phyloP scores from a whole-genome alignment of 2,888 invertebrate species.

The Microctonus brassicae region DNA sequence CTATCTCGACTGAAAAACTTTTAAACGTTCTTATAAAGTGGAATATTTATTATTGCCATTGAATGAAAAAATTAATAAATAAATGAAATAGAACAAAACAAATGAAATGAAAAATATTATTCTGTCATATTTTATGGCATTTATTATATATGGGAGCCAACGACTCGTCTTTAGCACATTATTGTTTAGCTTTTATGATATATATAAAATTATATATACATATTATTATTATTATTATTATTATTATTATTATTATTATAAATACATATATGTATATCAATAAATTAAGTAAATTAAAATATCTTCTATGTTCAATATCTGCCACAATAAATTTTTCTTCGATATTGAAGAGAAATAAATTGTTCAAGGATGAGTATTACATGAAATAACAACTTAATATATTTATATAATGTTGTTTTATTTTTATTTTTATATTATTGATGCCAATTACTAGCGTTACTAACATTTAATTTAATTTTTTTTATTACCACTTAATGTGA shows the following conservation, averaged over 20 bases:
- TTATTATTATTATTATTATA: no score
- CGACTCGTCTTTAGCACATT: slow-evolving; percentile 64
- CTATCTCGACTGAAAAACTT: slow-evolving; percentile 23
- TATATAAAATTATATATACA: slow-evolving; percentile 57
- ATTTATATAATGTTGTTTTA: slow-evolving; percentile 51
- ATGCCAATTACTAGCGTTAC: slow-evolving; percentile 60
- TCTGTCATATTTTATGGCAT: slow-evolving; percentile 37
- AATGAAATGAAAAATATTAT: not conserved
- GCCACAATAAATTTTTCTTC: not conserved
- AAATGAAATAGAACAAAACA: slow-evolving; percentile 18
- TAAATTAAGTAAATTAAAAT: slow-evolving; percentile 40
- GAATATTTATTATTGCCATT: no score
- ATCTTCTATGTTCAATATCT: slow-evolving; percentile 5
- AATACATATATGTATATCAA: slow-evolving; percentile 39
- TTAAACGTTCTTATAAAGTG: slow-evolving; percentile 5
- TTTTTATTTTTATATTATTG: slow-evolving; percentile 62
- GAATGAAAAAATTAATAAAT: not conserved
- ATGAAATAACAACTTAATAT: slow-evolving; percentile 18
- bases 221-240: no score
- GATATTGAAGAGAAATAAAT: not conserved
- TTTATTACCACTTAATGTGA: slow-evolving; percentile 19
- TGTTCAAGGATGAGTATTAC: not conserved
- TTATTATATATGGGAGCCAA: slow-evolving; percentile 55
- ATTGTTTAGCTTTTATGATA: slow-evolving; percentile 66
- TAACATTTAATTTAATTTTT: slow-evolving; percentile 62